Base-by-base conservation (phyloP, 2,113 vertebrate genomes). In the Ochotona curzoniae region DNA sequence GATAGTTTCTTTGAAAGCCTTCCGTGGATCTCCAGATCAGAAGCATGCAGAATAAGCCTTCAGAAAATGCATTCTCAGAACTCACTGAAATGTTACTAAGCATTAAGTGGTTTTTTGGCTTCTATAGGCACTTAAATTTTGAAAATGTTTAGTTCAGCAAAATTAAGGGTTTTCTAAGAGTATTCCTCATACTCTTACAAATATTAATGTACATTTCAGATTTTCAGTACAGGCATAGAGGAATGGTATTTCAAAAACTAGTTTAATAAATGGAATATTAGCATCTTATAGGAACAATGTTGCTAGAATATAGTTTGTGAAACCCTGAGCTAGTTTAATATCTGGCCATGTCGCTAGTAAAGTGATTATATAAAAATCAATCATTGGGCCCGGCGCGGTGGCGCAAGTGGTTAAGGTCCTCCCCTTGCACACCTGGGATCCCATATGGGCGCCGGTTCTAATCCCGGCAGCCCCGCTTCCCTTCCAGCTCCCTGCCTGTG, bases 231-330 rank as follows among this genome's bases (percentile, higher is more conserved):
- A 15, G 21, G 21, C 4, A 75, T 76, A 81, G n/a, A 67, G 54
- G 30, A 11, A 63, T 23, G 84, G 7, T 5, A 70, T 32, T 88
- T 47, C 10, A 75, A 84, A 83, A 71, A 74, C 8, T 91, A 83
- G 76, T 75, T 80, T 80, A 60, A 11, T 66, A 96, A 91, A 60
- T 90, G 30, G 7, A 81, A 67, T 64, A 3, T 63, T 49, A 79
- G 8, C 28, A 66, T 82, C 44, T 85, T 60, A 5, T 25, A 70
- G 30, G 15, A 87, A 57, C 23, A 69, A 3, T n/a, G 51, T 83
- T 61, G 0, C 7, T 13, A 9, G 63, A 11, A 76, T 66, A 28
- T 49, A 47, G 18, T 74, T 57, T 70, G n/a, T 8, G 81, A 79
- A 69, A 8, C 23, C 63, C n/a, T 44, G 13, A 74, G 28, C 10